Evolutionary conservation across 2,888 invertebrate genomes (phyloP).

Genomic region (Thymelicus sylvestris): DNA sequence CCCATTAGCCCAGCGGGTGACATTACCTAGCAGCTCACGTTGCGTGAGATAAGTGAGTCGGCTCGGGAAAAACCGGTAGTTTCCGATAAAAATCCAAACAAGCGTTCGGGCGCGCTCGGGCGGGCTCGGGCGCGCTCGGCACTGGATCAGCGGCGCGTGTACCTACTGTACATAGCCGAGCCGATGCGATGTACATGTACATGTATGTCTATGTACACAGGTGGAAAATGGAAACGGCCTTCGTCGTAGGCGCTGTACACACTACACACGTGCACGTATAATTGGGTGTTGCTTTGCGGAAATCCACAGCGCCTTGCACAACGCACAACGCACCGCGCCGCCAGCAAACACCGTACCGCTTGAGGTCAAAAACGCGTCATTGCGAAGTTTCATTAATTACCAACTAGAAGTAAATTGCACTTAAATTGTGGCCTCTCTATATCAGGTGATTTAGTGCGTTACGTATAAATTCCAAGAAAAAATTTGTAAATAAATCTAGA

Average conservation of each 20-base stretch:
- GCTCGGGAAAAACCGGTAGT: constrained; percentile 35
- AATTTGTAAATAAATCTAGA: no score
- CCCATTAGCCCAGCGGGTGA: constrained; percentile 8
- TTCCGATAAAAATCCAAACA: constrained; percentile 37
- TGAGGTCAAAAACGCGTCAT: constrained; percentile 38
- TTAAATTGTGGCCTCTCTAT: not conserved
- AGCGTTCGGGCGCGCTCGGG: constrained; percentile 26
- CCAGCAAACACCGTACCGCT: constrained; percentile 7
- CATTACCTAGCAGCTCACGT: constrained; percentile 23
- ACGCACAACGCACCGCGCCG: constrained; percentile 23
- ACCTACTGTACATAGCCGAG: constrained; percentile 9
- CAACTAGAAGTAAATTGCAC: constrained; percentile 15
- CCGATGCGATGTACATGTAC: no score
- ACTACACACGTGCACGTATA: constrained; percentile 28
- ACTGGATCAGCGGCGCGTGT: constrained; percentile 18
- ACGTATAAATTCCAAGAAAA: not conserved
- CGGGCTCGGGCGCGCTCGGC: constrained; percentile 20
- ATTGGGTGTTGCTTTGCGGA: constrained; percentile 38
- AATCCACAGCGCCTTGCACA: constrained; percentile 36
- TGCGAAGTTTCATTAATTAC: constrained; percentile 27
- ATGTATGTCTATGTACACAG: constrained; percentile 28
- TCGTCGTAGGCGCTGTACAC: constrained; percentile 21
- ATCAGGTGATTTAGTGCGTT: not conserved
- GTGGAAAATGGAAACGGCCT: constrained; percentile 37
- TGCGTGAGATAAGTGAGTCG: constrained; percentile 31